Conservation (phyloP, 2,113 vertebrate genomes). For the Jaculus jaculus region DNA sequence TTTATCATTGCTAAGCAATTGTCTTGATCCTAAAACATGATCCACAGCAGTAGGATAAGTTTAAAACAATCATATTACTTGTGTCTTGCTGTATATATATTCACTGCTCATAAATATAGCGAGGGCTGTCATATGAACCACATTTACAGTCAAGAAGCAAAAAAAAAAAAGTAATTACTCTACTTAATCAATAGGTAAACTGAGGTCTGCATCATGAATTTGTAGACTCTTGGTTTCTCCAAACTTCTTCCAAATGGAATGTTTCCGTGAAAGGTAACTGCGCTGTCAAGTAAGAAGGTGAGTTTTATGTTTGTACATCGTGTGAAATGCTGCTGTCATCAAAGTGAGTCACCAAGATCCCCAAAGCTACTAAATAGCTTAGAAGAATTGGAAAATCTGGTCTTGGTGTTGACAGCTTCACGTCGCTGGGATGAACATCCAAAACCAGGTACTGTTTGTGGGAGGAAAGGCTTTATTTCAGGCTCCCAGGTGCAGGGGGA, state of each 20-base stretch:
- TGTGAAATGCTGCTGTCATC: constrained; percentile 58
- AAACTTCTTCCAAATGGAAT: not conserved
- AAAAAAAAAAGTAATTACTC: not conserved
- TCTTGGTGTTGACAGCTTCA: constrained; percentile 26
- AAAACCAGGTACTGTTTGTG: too few relatives aligned
- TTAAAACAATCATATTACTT: not conserved
- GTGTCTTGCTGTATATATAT: not conserved
- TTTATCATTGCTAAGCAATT: not conserved
- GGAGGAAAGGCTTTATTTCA: too few relatives aligned
- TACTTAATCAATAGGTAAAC: constrained; percentile 61
- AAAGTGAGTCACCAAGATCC: constrained; percentile 70
- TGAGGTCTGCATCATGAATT: constrained; percentile 63
- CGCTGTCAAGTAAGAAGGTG: constrained; percentile 3
- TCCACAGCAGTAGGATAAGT: not conserved
- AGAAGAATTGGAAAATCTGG: constrained; percentile 72
- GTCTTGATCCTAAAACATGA: not conserved
- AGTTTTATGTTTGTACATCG: constrained; percentile 46
- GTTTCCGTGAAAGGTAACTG: constrained; percentile 46
- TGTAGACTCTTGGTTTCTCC: not conserved
- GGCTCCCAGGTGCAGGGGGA: too few relatives aligned
- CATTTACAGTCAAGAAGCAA: not conserved
- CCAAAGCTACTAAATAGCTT: constrained; percentile 67
- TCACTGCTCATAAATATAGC: not conserved
- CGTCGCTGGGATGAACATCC: too few relatives aligned
- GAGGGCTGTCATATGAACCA: not conserved